These are phyloP conservation scores for Cossypha caffra DNA, from an alignment of 2,797 vertebrate species.

Conservation along the genomic window DNA sequence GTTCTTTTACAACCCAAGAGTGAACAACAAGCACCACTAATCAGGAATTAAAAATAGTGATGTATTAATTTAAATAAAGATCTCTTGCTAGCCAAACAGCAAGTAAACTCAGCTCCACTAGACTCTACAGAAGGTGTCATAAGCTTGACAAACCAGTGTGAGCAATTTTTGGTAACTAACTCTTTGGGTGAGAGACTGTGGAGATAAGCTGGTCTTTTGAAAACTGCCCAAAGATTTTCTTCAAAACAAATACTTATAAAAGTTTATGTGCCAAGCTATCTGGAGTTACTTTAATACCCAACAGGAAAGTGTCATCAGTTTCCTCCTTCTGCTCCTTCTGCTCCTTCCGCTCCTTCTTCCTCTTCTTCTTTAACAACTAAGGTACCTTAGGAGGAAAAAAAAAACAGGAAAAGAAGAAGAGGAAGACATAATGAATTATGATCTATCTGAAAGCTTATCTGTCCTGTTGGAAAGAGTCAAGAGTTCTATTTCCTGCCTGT, in stretches of 20 bases:
- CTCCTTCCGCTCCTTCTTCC: slow-evolving; percentile 72
- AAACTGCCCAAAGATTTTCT: slow-evolving; percentile 63
- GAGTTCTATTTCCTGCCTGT: background rate
- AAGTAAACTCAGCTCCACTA: slow-evolving; percentile 17
- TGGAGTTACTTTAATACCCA: slow-evolving; percentile 64
- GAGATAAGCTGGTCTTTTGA: slow-evolving; percentile 43
- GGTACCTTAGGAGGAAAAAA: slow-evolving; percentile 80
- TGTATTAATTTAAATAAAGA: background rate
- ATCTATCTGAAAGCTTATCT: background rate
- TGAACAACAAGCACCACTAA: slow-evolving; percentile 20
- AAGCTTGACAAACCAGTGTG: slow-evolving; percentile 13
- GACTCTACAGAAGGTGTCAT: background rate
- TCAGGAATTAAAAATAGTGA: background rate
- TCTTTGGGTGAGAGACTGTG: slow-evolving; percentile 57
- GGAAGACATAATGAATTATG: background rate
- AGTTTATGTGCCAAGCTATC: slow-evolving; percentile 60
- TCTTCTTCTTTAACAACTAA: slow-evolving; percentile 89
- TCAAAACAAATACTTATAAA: slow-evolving; percentile 68
- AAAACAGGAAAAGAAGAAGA: background rate
- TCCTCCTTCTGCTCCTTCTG: slow-evolving; percentile 78
- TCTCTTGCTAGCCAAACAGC: slow-evolving; percentile 14
- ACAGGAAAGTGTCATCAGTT: slow-evolving; percentile 71
- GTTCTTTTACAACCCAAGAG: background rate
- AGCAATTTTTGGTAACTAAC: slow-evolving; percentile 41
- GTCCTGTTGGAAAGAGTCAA: background rate